phyloP scores from a whole-genome alignment of 2,888 invertebrate species.

The Empis livida region DNA sequence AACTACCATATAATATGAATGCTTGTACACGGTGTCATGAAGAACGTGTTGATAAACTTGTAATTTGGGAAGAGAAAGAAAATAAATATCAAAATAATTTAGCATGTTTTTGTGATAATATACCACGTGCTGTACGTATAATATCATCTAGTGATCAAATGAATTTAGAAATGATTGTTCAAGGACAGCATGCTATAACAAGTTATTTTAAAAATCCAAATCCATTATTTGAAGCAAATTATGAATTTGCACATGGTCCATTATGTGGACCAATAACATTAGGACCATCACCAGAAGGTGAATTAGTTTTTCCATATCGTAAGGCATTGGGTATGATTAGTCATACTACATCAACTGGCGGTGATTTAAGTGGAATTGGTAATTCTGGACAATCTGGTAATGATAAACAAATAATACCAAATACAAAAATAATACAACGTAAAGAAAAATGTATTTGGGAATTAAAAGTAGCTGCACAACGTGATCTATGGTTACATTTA shows the following conservation, averaged over 20 bases:
- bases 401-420: background rate
- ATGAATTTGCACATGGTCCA: constrained; percentile 82
- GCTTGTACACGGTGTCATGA: constrained; percentile 77
- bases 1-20: constrained; percentile 62
- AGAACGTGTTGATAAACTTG: constrained; percentile 70
- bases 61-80: constrained; percentile 64
- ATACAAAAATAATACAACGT: background rate
- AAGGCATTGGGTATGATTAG: constrained; percentile 52
- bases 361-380: no score
- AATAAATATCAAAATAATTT: constrained; percentile 51
- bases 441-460: constrained; percentile 67
- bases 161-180: constrained; percentile 69
- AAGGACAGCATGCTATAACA: constrained; percentile 71
- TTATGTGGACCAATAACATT: constrained; percentile 73
- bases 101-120: constrained; percentile 59
- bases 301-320: constrained; percentile 75
- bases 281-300: constrained; percentile 68
- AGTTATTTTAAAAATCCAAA: constrained; percentile 79
- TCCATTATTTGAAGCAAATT: constrained; percentile 73
- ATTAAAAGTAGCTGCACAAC: constrained; percentile 64
- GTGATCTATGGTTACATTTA: constrained; percentile 77
- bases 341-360: constrained; percentile 14
- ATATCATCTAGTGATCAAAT: constrained; percentile 70
- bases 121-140: constrained; percentile 48
- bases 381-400: background rate